Evolutionary conservation across 2,113 vertebrate genomes (phyloP).

Genomic region (Otolemur garnettii): DNA sequence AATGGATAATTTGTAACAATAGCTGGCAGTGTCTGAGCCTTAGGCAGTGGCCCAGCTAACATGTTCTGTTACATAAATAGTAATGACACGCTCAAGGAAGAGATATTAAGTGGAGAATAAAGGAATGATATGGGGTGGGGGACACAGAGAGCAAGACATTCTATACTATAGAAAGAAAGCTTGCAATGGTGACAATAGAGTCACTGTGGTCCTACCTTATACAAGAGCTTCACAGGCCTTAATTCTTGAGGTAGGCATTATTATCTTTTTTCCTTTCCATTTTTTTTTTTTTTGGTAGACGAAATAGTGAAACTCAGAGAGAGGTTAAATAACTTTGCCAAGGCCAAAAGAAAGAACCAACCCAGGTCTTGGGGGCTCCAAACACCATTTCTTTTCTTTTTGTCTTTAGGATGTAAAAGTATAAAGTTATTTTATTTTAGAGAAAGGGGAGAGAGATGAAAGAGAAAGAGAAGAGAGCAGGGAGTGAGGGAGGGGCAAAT

Average conservation of each 20-base stretch:
- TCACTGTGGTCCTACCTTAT: neutral
- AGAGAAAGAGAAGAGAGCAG: too few species aligned
- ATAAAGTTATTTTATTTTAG: too few species aligned
- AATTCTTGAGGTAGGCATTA: neutral
- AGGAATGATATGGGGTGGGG: neutral
- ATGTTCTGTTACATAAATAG: neutral
- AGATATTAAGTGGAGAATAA: neutral
- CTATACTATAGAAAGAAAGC: neutral
- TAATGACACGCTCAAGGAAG: neutral
- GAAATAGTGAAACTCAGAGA: neutral
- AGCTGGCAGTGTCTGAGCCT: neutral
- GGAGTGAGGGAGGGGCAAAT: too few species aligned
- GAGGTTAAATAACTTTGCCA: slow-evolving; percentile 20
- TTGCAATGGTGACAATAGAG: neutral
- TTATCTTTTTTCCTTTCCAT: neutral
- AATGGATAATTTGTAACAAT: neutral
- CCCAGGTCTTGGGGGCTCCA: neutral
- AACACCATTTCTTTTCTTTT: too few species aligned
- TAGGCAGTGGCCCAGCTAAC: neutral
- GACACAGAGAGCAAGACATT: neutral
- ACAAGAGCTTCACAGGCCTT: neutral
- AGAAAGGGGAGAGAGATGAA: too few species aligned
- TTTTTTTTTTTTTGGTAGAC: neutral
- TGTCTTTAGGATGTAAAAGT: too few species aligned
- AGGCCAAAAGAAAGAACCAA: neutral